Conservation (phyloP, 2,113 vertebrate species). For the Clupea harengus region DNA sequence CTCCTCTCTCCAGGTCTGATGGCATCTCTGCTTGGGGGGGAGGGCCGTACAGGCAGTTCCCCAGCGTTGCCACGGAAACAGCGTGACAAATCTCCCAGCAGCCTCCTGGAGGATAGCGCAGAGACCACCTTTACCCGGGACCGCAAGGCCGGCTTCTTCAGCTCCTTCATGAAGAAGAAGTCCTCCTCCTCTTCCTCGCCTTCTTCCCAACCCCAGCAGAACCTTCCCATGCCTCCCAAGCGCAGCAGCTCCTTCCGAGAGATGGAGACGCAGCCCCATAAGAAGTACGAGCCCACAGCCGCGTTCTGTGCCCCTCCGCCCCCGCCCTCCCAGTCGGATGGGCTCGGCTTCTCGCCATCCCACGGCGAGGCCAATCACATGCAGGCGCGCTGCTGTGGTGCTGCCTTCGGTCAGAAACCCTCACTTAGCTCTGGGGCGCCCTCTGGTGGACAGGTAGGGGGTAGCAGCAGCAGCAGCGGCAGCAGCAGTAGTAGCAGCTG, state of each 20-base stretch:
- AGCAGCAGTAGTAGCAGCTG: slow-evolving; percentile 83
- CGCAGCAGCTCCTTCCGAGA: slow-evolving; percentile 96
- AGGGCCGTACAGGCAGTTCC: slow-evolving; percentile 75
- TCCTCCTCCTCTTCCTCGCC: slow-evolving; percentile 61
- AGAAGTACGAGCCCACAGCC: slow-evolving; percentile 92
- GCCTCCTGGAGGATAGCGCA: slow-evolving; percentile 85
- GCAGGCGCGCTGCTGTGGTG: slow-evolving; percentile 87
- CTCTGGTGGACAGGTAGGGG: slow-evolving; percentile 68
- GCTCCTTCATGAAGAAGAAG: slow-evolving; percentile 98
- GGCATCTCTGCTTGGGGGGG: slow-evolving; percentile 63
- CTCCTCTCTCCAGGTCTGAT: slow-evolving; percentile 75
- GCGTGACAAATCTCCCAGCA: slow-evolving; percentile 90
- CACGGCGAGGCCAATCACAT: slow-evolving; percentile 81
- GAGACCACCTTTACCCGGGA: slow-evolving; percentile 95
- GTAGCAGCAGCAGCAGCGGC: slow-evolving; percentile 69
- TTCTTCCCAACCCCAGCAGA: slow-evolving; percentile 71
- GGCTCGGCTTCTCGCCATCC: slow-evolving; percentile 80
- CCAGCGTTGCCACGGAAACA: slow-evolving; percentile 94
- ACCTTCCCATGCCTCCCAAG: slow-evolving; percentile 89
- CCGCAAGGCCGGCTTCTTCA: slow-evolving; percentile 96
- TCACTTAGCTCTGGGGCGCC: slow-evolving; percentile 55
- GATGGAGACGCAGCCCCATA: slow-evolving; percentile 96
- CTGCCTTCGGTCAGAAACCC: slow-evolving; percentile 85
- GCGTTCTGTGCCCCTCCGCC: slow-evolving; percentile 71
- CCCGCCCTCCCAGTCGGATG: slow-evolving; percentile 83